Percentiles rank a stretch among this genome's conserved stretches.
phyloP scores from a whole-genome alignment of 2,888 invertebrate species.

The Desoria tigrina region DNA sequence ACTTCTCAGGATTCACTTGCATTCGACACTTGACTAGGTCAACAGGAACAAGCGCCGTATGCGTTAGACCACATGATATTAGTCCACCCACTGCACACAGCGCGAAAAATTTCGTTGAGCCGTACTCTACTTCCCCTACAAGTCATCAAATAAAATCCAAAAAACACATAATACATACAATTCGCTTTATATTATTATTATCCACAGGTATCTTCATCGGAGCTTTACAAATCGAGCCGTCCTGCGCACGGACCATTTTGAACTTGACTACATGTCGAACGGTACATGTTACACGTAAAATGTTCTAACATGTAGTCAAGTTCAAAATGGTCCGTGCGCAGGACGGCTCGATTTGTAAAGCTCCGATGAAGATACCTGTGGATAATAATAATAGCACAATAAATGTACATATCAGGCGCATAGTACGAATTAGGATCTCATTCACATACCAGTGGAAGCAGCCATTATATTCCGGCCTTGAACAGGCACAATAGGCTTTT shows the following conservation, averaged over 20 bases:
- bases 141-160: background rate
- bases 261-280: too few relatives aligned
- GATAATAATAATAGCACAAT: background rate
- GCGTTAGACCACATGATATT: conserved; percentile 81
- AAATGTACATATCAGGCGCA: background rate
- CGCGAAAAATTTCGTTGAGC: conserved; percentile 82
- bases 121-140: conserved; percentile 68
- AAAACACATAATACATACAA: background rate
- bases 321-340: too few relatives aligned
- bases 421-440: background rate
- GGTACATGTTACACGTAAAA: too few relatives aligned
- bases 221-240: too few relatives aligned
- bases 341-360: too few relatives aligned
- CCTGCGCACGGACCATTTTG: too few relatives aligned
- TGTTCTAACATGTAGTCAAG: too few relatives aligned
- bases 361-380: background rate
- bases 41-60: conserved; percentile 85
- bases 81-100: conserved; percentile 91
- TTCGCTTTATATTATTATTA: too few relatives aligned
- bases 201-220: too few relatives aligned
- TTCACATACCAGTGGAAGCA: background rate
- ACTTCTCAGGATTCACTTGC: conserved; percentile 89
- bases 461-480: conserved; percentile 22
- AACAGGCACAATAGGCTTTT: background rate
- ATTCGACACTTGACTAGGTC: conserved; percentile 94